phyloP scores from a whole-genome alignment of 2,113 vertebrate species.

The Sebastes fasciatus region DNA sequence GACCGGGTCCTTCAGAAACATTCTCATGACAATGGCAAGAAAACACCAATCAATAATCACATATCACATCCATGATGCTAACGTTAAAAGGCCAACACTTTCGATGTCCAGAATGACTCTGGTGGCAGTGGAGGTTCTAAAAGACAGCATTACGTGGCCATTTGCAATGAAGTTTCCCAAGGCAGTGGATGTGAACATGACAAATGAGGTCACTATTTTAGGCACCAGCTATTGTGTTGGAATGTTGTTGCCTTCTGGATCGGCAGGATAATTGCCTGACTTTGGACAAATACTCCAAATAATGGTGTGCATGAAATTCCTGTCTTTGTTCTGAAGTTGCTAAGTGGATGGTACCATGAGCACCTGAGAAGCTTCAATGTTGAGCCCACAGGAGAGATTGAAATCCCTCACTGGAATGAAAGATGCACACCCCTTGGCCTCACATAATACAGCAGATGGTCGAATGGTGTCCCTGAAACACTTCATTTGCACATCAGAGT shows the following conservation, averaged over 20 bases:
- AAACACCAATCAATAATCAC: constrained; percentile 23
- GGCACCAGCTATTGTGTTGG: constrained; percentile 43
- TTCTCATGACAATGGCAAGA: constrained; percentile 20
- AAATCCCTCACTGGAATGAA: neutral
- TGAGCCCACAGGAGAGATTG: constrained; percentile 19
- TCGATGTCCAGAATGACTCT: constrained; percentile 13
- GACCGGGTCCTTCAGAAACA: constrained; percentile 33
- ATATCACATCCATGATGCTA: constrained; percentile 17
- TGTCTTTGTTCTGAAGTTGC: constrained; percentile 27
- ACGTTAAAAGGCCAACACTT: constrained; percentile 7
- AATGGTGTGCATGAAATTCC: constrained; percentile 42
- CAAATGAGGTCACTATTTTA: constrained; percentile 41
- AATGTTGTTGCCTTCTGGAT: constrained; percentile 53
- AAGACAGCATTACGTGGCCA: neutral
- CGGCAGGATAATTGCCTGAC: constrained; percentile 49
- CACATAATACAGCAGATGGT: constrained; percentile 21
- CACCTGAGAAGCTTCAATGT: constrained; percentile 45
- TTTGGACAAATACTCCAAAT: constrained; percentile 62
- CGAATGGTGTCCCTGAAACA: constrained; percentile 29
- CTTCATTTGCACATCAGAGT: constrained; percentile 20
- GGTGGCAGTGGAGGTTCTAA: constrained; percentile 21
- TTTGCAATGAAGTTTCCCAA: constrained; percentile 47
- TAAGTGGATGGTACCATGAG: constrained; percentile 14
- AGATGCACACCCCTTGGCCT: constrained; percentile 17
- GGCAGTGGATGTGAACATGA: constrained; percentile 30